A percentile compares a stretch with the other conserved stretches of the same genome.
Conservation (phyloP, 2,113 vertebrate species). For the Pyrgilauda ruficollis region DNA sequence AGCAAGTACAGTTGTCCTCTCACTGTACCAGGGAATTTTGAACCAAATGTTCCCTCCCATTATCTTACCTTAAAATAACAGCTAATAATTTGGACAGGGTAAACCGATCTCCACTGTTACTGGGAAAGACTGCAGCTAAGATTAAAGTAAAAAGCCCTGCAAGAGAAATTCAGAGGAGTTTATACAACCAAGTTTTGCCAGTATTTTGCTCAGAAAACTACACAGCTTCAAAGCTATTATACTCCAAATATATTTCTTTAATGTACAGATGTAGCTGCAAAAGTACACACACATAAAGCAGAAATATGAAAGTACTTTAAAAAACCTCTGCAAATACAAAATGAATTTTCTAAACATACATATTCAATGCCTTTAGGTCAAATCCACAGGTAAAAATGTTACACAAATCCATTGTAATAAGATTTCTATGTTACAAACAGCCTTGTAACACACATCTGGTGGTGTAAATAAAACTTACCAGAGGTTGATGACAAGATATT, state of each 20-base stretch:
- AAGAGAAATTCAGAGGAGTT: background rate
- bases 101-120: slow-evolving; percentile 95
- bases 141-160: slow-evolving; percentile 94
- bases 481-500: slow-evolving; percentile 95
- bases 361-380: background rate
- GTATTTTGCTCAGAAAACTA: background rate
- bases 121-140: slow-evolving; percentile 92
- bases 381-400: background rate
- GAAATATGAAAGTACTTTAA: background rate
- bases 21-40: background rate
- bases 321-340: background rate
- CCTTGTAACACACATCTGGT: background rate
- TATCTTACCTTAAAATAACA: slow-evolving; percentile 88
- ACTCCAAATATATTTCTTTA: background rate
- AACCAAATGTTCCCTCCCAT: background rate
- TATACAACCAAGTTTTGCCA: background rate
- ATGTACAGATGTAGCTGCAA: background rate
- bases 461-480: slow-evolving; percentile 75
- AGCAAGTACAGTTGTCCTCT: background rate
- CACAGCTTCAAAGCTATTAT: background rate
- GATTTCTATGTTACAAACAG: background rate
- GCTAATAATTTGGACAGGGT: slow-evolving; percentile 93
- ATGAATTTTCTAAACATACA: background rate
- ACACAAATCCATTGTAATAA: background rate
- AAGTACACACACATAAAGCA: background rate